Base-by-base conservation (phyloP, 2,888 invertebrate genomes). In the Macroteleia sp. region DNA sequence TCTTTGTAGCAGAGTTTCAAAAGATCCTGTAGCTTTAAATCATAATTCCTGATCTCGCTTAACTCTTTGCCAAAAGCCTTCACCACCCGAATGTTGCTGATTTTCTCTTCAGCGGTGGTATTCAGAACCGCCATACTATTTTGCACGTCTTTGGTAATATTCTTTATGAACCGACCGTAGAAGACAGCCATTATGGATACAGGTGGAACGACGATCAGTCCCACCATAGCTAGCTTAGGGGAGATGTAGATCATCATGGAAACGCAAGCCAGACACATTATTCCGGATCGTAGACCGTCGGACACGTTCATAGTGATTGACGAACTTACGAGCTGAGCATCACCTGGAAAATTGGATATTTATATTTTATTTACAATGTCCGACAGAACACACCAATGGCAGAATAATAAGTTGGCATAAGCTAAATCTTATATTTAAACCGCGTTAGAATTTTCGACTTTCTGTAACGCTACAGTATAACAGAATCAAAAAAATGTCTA, bases 241-340 rank as follows among this genome's bases (percentile, higher is more conserved):
- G 98, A 99, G 89, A 98, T 96, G 91, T 97, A 98, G 83, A 98
- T 94, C 99, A 99, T 99, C 97, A 99, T 98, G 20, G 96, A 95
- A 32, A 97, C 95, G 0, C 98, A 98, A 41, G 96, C 96, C 20
- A 94, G 91, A 6, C 97, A 96, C 95, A 98, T 97, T 73, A 97
- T 95, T 1, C 95, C 89, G 0, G 98, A 96, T 46, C 99, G 92
- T 17, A 99, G 91, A 0, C 99, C 99, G 92, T 99, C 99, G 1
- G 98, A 98, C 69, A 99, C 94, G 92, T 99, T 99, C 88, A 95
- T 96, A 59, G 98, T 98, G 0, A 99, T 93, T 32, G 98, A 96
- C 74, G 96, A 95, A 4, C 98, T 98, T 4, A 99, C 97, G 12
- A 98, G 92, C 81, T 96, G 95, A 0, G 98, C 96, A 89, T 99